These are phyloP conservation scores for Hydractinia echinata DNA, from an alignment of 30 jellyfish, hydroid and myxozoan species.

Conservation along the genomic window DNA sequence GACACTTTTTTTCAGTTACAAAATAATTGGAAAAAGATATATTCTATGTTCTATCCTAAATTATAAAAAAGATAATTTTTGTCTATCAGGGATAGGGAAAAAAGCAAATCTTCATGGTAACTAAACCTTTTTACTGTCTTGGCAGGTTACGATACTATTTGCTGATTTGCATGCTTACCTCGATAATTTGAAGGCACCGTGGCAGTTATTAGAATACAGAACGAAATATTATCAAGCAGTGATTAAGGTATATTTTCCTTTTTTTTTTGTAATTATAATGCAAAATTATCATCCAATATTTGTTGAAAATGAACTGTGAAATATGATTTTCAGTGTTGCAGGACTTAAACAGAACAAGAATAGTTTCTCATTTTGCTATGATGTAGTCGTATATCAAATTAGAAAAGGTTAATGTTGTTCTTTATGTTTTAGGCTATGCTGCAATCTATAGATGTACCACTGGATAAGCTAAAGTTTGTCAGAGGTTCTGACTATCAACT, in stretches of 20 bases:
- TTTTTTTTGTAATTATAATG: background rate
- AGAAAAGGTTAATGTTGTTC: no score
- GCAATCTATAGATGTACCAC: slow-evolving; percentile 89
- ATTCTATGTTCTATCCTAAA: no score
- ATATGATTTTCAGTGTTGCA: background rate
- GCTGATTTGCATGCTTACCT: slow-evolving; percentile 99
- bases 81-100: no score
- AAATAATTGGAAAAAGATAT: no score
- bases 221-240: slow-evolving; percentile 81
- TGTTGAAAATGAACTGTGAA: background rate
- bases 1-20: no score
- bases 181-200: slow-evolving; percentile 98
- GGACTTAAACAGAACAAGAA: no score
- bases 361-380: no score
- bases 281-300: background rate
- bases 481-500: slow-evolving; percentile 97
- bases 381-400: no score
- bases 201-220: slow-evolving; percentile 91
- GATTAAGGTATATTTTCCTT: slow-evolving; percentile 54
- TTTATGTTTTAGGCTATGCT: slow-evolving; percentile 79
- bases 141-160: slow-evolving; percentile 89
- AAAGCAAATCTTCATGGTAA: no score
- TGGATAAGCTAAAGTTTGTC: slow-evolving; percentile 94
- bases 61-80: no score
- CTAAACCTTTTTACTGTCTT: background rate